phyloP scores from a whole-genome alignment of 2,888 invertebrate genomes.

The Argynnis bischoffii region DNA sequence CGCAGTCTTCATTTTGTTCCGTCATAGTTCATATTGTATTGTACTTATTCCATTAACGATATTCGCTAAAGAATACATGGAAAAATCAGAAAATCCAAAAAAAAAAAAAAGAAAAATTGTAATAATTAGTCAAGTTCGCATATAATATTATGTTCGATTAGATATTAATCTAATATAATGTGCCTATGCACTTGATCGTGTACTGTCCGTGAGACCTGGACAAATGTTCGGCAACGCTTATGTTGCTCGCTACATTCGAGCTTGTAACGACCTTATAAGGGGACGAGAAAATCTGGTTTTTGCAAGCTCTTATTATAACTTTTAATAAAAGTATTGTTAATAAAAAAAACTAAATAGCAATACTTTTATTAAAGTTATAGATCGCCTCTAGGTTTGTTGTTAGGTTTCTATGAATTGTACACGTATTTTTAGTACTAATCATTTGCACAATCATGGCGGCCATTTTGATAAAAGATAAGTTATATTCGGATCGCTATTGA shows the following conservation, averaged over 20 bases:
- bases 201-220: slow-evolving; percentile 38
- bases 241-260: slow-evolving; percentile 46
- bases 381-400: slow-evolving; percentile 32
- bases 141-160: slow-evolving; percentile 79
- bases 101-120: slow-evolving; percentile 65
- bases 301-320: slow-evolving; percentile 49
- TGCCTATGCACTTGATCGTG: slow-evolving; percentile 73
- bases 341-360: slow-evolving; percentile 12
- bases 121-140: slow-evolving; percentile 67
- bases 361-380: slow-evolving; percentile 26
- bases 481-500: slow-evolving; percentile 6
- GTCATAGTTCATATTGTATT: slow-evolving; percentile 76
- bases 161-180: slow-evolving; percentile 75
- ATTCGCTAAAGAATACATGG: slow-evolving; percentile 75
- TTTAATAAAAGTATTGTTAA: slow-evolving; percentile 46
- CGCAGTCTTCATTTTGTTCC: slow-evolving; percentile 54
- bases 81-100: slow-evolving; percentile 65
- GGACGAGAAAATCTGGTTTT: slow-evolving; percentile 53
- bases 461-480: not conserved
- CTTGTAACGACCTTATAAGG: slow-evolving; percentile 44
- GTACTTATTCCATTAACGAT: slow-evolving; percentile 80
- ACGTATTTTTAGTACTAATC: slow-evolving; percentile 8
- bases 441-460: slow-evolving; percentile 7
- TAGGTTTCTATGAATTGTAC: slow-evolving; percentile 20
- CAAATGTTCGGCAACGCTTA: slow-evolving; percentile 46